These are phyloP conservation scores for Nannoperca australis DNA, from an alignment of 2,797 vertebrate species.

Conservation along the genomic window DNA sequence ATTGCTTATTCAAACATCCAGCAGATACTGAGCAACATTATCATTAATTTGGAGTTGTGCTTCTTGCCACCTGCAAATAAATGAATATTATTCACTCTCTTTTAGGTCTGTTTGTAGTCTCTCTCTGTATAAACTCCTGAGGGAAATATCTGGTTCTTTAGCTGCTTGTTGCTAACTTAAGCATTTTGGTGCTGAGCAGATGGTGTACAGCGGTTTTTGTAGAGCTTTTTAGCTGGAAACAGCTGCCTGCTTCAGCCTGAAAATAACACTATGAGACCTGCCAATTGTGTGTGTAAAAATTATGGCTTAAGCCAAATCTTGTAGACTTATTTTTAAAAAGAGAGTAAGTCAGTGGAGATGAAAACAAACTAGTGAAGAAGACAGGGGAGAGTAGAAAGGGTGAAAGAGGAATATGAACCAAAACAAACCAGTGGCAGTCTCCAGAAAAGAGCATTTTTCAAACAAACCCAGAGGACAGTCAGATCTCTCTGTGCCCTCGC, in stretches of 20 bases:
- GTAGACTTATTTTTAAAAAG: background rate
- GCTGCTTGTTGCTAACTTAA: background rate
- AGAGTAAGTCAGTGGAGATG: background rate
- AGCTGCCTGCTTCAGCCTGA: background rate
- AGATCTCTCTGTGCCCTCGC: constrained; percentile 26
- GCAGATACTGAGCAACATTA: background rate
- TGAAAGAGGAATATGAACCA: constrained; percentile 18
- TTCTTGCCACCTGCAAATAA: background rate
- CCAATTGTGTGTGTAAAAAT: background rate
- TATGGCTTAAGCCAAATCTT: background rate
- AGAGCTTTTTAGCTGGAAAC: background rate
- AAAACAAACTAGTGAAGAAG: constrained; percentile 5
- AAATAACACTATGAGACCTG: background rate
- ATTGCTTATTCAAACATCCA: background rate
- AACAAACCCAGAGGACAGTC: constrained; percentile 45
- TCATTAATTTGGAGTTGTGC: background rate
- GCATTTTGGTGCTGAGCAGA: background rate
- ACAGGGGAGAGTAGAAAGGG: background rate
- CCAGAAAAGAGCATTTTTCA: constrained; percentile 49
- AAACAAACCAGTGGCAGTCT: constrained; percentile 40
- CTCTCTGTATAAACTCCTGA: background rate
- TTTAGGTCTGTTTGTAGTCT: background rate
- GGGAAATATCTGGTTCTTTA: background rate
- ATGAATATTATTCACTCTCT: background rate
- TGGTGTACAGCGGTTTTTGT: background rate